phyloP scores from a whole-genome alignment of 2,797 vertebrate genomes.

The Hydrocynus forskahlii region DNA sequence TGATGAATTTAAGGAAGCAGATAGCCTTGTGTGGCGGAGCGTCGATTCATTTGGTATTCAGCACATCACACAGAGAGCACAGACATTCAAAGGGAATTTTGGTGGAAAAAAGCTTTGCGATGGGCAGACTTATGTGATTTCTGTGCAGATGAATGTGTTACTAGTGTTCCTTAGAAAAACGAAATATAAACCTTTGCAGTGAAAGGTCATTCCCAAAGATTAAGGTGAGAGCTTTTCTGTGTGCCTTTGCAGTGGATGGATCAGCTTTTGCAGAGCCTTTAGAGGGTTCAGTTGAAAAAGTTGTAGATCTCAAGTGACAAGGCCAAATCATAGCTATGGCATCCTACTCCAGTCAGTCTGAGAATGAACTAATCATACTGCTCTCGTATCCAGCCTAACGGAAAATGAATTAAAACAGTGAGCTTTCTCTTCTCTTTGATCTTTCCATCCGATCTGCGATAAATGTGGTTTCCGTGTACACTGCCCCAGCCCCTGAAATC shows the following conservation, averaged over 20 bases:
- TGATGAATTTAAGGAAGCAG: constrained; percentile 33
- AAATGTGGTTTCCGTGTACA: constrained; percentile 33
- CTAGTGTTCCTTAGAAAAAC: neutral
- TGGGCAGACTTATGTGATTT: neutral
- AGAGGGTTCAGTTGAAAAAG: constrained; percentile 10
- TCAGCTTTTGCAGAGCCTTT: neutral
- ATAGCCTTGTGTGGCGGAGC: neutral
- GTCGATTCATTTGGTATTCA: constrained; percentile 24
- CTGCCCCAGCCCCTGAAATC: constrained; percentile 22
- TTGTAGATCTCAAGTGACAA: neutral
- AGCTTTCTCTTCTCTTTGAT: constrained; percentile 50
- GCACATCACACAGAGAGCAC: neutral
- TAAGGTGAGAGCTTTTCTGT: neutral
- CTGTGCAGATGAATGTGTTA: neutral
- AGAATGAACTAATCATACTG: constrained; percentile 52
- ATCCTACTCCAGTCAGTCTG: constrained; percentile 12
- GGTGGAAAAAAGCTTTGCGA: neutral
- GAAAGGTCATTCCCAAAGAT: constrained; percentile 1
- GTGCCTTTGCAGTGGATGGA: neutral
- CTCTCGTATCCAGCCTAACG: constrained; percentile 35
- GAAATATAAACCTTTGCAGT: too few species aligned
- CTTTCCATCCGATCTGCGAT: constrained; percentile 52
- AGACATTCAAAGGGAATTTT: constrained; percentile 16
- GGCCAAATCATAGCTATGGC: constrained; percentile 26
- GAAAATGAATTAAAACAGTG: constrained; percentile 53